phyloP scores from a whole-genome alignment of 2,797 vertebrate species.

The Caiman crocodilus region DNA sequence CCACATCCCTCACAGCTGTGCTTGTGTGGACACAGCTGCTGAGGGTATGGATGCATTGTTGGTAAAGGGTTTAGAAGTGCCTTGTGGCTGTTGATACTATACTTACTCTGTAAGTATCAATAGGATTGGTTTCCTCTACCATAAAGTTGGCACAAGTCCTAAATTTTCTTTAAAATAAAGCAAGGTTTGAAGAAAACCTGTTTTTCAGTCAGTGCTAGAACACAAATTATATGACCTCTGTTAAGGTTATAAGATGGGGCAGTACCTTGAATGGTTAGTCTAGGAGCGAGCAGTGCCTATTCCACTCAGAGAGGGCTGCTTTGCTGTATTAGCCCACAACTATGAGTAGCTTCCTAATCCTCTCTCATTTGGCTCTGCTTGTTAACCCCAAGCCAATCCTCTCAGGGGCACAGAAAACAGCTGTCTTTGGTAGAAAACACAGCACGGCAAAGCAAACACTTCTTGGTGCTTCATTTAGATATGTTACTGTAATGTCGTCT shows the following conservation, averaged over 20 bases:
- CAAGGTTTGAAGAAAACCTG: constrained; percentile 5
- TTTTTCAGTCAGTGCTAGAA: not conserved
- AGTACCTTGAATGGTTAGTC: not conserved
- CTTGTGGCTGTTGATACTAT: not conserved
- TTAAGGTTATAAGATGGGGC: constrained; percentile 23
- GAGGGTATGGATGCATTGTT: not conserved
- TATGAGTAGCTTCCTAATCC: constrained; percentile 76
- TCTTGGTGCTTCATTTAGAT: constrained; percentile 52
- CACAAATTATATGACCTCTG: constrained; percentile 27
- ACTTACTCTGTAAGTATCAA: not conserved
- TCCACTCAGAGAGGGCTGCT: constrained; percentile 28
- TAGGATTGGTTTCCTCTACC: not conserved
- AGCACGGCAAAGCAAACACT: constrained; percentile 62
- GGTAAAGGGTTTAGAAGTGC: not conserved
- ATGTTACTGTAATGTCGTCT: not conserved
- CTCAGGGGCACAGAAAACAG: constrained; percentile 73
- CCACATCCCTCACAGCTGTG: too few species aligned
- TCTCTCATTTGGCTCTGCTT: constrained; percentile 74
- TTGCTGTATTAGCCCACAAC: constrained; percentile 43
- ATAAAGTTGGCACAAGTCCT: not conserved
- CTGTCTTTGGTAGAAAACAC: constrained; percentile 77
- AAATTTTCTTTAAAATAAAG: constrained; percentile 26
- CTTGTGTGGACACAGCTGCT: not conserved
- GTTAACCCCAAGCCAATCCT: constrained; percentile 80
- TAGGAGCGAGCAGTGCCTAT: constrained; percentile 12